These are phyloP conservation scores for Lichenostomus cassidix DNA, from an alignment of 2,113 vertebrate genomes.

Conservation along the genomic window DNA sequence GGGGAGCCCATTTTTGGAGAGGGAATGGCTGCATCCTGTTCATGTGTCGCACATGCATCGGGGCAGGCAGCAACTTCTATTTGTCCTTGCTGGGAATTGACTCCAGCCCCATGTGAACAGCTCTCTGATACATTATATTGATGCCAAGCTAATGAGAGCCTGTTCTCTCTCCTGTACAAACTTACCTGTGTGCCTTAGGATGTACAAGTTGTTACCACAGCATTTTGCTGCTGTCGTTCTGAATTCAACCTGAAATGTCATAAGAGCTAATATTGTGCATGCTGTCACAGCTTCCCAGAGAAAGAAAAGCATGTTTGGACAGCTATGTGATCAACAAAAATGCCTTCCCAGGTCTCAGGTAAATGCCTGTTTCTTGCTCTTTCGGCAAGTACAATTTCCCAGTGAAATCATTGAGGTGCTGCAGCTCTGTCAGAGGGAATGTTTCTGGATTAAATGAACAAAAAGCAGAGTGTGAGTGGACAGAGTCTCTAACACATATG, in stretches of 20 bases:
- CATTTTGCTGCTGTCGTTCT: neutral
- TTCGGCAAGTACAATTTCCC: neutral
- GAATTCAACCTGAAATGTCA: neutral
- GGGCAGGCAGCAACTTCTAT: neutral
- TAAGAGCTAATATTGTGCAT: neutral
- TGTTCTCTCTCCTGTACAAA: neutral
- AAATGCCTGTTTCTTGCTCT: neutral
- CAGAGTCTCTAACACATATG: neutral
- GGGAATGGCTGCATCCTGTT: neutral
- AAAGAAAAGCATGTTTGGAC: neutral
- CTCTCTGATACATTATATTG: neutral
- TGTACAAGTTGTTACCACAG: neutral
- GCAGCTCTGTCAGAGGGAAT: accelerated
- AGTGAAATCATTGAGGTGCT: neutral
- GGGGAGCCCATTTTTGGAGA: neutral
- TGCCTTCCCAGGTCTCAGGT: neutral
- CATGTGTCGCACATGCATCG: accelerated
- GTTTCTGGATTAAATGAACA: neutral
- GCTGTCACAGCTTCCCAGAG: neutral
- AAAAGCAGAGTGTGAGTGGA: neutral
- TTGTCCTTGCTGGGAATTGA: neutral
- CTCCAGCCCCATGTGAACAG: neutral
- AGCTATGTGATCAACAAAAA: neutral
- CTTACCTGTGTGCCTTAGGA: neutral
- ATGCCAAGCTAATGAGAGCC: neutral